Evolutionary conservation across 92 coral and sea anemone species (phyloP).

Genomic region (Desmophyllum pertusum): DNA sequence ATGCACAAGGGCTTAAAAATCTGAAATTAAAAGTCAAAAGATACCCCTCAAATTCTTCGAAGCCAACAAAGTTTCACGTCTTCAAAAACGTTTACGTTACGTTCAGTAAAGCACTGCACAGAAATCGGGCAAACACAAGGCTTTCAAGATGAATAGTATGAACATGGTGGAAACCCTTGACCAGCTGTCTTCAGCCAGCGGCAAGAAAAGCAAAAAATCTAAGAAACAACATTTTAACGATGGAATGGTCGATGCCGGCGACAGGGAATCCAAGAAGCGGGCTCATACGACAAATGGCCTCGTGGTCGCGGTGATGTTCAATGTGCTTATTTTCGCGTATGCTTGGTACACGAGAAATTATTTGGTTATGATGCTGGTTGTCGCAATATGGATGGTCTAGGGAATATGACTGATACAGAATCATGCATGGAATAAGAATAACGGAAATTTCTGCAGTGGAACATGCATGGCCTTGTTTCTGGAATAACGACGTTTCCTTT

Average conservation of each 20-base stretch:
- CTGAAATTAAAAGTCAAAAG: background rate
- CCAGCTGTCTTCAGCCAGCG: constrained; percentile 74
- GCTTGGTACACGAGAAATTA: constrained; percentile 88
- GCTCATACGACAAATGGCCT: constrained; percentile 65
- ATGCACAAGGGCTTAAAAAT: background rate
- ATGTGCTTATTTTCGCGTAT: constrained; percentile 77
- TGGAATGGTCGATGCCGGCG: constrained; percentile 90
- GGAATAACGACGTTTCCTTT: too few relatives aligned
- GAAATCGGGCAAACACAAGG: background rate
- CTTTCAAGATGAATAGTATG: constrained; percentile 55
- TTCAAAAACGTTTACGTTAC: background rate
- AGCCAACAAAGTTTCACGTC: background rate
- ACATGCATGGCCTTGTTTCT: too few relatives aligned
- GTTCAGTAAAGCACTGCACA: too few relatives aligned
- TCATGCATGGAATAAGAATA: too few relatives aligned
- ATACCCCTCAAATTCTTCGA: background rate
- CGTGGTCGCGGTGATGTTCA: constrained; percentile 66
- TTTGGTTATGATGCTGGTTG: constrained; percentile 87
- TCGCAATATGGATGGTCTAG: constrained; percentile 83
- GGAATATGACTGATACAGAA: background rate
- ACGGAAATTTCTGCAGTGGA: too few relatives aligned
- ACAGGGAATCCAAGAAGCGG: constrained; percentile 80
- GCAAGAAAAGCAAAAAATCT: constrained; percentile 64
- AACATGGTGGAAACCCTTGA: constrained; percentile 87
- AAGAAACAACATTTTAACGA: constrained; percentile 81